Percentiles rank a stretch among this genome's conserved stretches.
These are phyloP conservation scores for Nothoprocta pentlandii DNA, from an alignment of 2,113 vertebrate species.

Conservation along the genomic window DNA sequence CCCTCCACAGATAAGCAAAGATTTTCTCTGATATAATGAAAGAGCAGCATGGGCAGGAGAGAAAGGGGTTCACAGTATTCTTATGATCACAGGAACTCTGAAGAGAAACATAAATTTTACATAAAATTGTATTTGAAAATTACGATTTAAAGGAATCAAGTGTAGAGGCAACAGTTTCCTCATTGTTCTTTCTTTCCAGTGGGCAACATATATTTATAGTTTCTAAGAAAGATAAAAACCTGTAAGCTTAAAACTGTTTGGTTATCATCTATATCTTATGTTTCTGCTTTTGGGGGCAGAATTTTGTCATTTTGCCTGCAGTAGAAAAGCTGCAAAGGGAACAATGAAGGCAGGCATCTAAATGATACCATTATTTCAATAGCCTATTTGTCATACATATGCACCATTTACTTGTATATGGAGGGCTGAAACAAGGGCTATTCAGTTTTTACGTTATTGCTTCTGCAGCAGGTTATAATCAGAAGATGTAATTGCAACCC, in stretches of 20 bases:
- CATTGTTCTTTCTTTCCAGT: not conserved
- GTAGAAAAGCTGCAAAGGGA: constrained; percentile 2
- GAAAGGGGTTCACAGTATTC: not conserved
- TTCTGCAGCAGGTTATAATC: not conserved
- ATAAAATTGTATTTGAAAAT: not conserved
- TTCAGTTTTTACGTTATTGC: not conserved
- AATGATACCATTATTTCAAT: not conserved
- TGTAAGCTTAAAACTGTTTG: not conserved
- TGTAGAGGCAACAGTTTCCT: not conserved
- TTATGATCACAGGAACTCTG: not conserved
- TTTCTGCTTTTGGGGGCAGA: not conserved
- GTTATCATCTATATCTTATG: not conserved
- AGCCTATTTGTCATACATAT: not conserved
- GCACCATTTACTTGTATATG: not conserved
- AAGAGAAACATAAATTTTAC: not conserved
- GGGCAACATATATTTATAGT: not conserved
- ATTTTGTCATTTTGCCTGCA: not conserved
- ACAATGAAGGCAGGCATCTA: not conserved
- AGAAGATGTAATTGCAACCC: constrained; percentile 28
- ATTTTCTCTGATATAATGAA: not conserved
- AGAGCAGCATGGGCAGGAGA: not conserved
- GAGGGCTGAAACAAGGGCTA: constrained; percentile 6
- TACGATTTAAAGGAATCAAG: not conserved
- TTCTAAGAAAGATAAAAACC: not conserved
- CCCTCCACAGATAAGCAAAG: not conserved